phyloP scores from a whole-genome alignment of 2,888 invertebrate genomes.

The Dynastes hyllus region DNA sequence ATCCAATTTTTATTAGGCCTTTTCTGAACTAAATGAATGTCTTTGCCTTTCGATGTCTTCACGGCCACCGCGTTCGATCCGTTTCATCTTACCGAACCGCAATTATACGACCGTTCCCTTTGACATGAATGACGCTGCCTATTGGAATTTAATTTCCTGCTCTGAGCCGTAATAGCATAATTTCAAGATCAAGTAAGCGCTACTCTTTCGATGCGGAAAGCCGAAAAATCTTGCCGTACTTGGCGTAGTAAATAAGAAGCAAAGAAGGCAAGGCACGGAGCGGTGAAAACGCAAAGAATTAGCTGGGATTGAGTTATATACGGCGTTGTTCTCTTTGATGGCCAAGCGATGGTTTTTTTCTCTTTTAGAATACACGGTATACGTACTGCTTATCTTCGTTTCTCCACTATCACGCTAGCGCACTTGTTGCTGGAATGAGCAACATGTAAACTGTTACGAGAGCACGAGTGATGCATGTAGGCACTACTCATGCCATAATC shows the following conservation, averaged over 20 bases:
- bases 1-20: neutral
- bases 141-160: slow-evolving; percentile 39
- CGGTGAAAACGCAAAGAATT: slow-evolving; percentile 30
- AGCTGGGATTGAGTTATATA: slow-evolving; percentile 26
- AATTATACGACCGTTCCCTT: slow-evolving; percentile 39
- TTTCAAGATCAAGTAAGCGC: slow-evolving; percentile 19
- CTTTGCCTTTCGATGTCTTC: slow-evolving; percentile 27
- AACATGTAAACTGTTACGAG: neutral
- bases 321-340: slow-evolving; percentile 13
- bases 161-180: slow-evolving; percentile 11
- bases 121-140: slow-evolving; percentile 39
- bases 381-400: neutral
- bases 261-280: slow-evolving; percentile 30
- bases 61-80: slow-evolving; percentile 18
- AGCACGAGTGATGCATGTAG: neutral
- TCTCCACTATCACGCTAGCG: slow-evolving; percentile 9
- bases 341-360: slow-evolving; percentile 12
- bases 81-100: slow-evolving; percentile 32
- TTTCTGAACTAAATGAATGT: slow-evolving; percentile 13
- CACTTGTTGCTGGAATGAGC: slow-evolving; percentile 3
- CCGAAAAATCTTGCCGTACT: slow-evolving; percentile 11
- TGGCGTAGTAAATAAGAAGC: slow-evolving; percentile 31
- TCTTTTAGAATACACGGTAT: neutral
- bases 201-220: slow-evolving; percentile 13
- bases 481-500: slow-evolving; percentile 17